Base-by-base conservation (phyloP, 2,888 invertebrate genomes). In the Teleiodes luculella region DNA sequence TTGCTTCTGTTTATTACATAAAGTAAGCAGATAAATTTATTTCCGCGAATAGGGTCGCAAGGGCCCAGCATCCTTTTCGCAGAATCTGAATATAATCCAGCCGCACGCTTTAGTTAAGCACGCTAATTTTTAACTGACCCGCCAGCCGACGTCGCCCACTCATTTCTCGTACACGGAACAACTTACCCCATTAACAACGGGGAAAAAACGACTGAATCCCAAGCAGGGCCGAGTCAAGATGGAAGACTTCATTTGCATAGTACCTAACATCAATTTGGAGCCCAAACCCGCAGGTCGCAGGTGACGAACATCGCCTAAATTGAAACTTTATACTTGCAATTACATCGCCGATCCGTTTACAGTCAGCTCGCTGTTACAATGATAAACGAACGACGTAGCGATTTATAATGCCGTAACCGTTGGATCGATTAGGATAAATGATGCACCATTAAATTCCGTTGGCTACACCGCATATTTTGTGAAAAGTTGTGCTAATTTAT, bases 231-330 rank as follows among this genome's bases (percentile, higher is more conserved):
- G 33, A 55, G 52, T 50, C 53, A 49, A 55, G 55, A 55, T 55
- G 46, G 55, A 54, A 14, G 39, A 56, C 52, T 59, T 70, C 62
- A 71, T 74, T 74, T 74, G 54, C 72, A 74, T 74, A 66, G 67
- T 65, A n/a, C n/a, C n/a, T n/a, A 68, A 65, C 65, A 66, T 62
- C 62, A 39, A 39, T 39, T 24, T 24, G 3, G 24, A 16, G 16
- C 8, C 3, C 10, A 18, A 18, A 39, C 10, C 39, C 39, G 39
- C 39, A 39, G 16, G 39, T 39, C 39, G 39, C 39, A 39, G 39
- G 39, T 39, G 39, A 39, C 8, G 39, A 39, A 13, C 18, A 39
- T 10, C 18, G 39, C 39, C 39, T 39, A 39, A 39, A 39, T 39
- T 39, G 39, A 39, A 16, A 39, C 39, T 39, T 41, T 18, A 18